Percentiles rank a stretch among this genome's conserved stretches.
These are phyloP conservation scores for Villa cingulata DNA, from an alignment of 2,888 invertebrate genomes.

Conservation along the genomic window DNA sequence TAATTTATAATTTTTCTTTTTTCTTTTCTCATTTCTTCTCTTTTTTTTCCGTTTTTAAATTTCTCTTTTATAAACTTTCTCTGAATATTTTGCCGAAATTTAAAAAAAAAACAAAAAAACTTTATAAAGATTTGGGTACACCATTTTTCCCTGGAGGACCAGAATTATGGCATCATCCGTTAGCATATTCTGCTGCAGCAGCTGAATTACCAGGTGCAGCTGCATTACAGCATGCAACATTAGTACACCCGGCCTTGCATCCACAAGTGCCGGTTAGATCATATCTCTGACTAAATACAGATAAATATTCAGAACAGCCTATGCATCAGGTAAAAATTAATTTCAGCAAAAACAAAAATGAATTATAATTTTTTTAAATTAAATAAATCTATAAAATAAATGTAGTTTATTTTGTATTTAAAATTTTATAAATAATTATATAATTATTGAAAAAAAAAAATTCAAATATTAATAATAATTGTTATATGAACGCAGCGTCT, in stretches of 20 bases:
- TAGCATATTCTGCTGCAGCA: conserved; percentile 62
- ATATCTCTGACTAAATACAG: conserved; percentile 90
- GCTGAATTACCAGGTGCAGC: conserved; percentile 72
- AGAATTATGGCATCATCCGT: conserved; percentile 87
- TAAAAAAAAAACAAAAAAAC: too few species aligned
- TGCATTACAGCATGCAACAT: conserved; percentile 71
- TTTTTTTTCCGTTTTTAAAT: too few species aligned
- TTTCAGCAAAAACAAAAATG: neutral
- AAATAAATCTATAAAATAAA: too few species aligned
- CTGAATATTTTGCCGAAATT: too few species aligned
- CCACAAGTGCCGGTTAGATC: conserved; percentile 95
- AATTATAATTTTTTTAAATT: too few species aligned
- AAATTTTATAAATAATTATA: neutral
- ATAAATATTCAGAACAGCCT: conserved; percentile 37
- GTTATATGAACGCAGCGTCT: neutral
- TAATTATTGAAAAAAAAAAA: too few species aligned
- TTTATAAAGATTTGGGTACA: conserved; percentile 80
- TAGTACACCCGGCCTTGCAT: conserved; percentile 94
- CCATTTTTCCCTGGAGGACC: conserved; percentile 92
- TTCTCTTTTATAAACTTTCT: too few species aligned
- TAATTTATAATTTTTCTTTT: too few species aligned
- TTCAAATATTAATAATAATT: neutral
- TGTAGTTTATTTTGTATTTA: neutral
- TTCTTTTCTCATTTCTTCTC: too few species aligned
- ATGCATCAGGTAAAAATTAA: conserved; percentile 34